Evolutionary conservation across 2,113 vertebrate genomes (phyloP).

Genomic region (Grammomys surdaster): DNA sequence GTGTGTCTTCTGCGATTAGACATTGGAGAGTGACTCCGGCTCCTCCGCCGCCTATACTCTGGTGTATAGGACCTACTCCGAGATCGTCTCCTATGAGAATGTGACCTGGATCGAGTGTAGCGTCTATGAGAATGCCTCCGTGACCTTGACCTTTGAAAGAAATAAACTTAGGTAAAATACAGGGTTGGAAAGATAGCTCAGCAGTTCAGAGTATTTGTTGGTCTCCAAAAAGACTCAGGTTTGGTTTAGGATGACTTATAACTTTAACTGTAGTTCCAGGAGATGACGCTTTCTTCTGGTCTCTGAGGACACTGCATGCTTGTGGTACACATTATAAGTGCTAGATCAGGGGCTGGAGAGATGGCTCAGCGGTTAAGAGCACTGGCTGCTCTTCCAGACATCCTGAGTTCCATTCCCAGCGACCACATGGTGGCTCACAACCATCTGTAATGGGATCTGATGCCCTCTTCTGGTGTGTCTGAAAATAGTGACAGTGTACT

Average conservation of each 20-base stretch:
- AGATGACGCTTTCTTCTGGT: not conserved
- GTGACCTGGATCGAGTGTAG: slow-evolving; percentile 92
- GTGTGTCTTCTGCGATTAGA: slow-evolving; percentile 92
- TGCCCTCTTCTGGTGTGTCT: too few relatives aligned
- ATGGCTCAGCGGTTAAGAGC: too few relatives aligned
- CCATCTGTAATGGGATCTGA: too few relatives aligned
- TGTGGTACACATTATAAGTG: not conserved
- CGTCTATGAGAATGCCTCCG: slow-evolving; percentile 92
- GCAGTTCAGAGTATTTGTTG: not conserved
- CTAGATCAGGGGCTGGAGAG: too few relatives aligned
- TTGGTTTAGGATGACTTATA: not conserved
- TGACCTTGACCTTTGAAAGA: slow-evolving; percentile 91
- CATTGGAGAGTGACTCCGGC: slow-evolving; percentile 94
- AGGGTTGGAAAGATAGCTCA: not conserved
- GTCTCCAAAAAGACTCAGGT: not conserved
- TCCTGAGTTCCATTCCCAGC: too few relatives aligned
- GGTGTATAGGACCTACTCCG: slow-evolving; percentile 93
- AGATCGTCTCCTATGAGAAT: slow-evolving; percentile 92
- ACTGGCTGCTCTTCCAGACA: too few relatives aligned
- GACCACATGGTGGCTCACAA: too few relatives aligned
- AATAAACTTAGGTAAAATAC: slow-evolving; percentile 64
- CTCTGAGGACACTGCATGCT: not conserved
- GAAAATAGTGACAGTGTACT: too few relatives aligned
- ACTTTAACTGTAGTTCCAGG: not conserved
- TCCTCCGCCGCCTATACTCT: slow-evolving; percentile 92